Base-by-base conservation (phyloP, 1,140 invertebrate species). In the Aphaenogaster rudis region DNA sequence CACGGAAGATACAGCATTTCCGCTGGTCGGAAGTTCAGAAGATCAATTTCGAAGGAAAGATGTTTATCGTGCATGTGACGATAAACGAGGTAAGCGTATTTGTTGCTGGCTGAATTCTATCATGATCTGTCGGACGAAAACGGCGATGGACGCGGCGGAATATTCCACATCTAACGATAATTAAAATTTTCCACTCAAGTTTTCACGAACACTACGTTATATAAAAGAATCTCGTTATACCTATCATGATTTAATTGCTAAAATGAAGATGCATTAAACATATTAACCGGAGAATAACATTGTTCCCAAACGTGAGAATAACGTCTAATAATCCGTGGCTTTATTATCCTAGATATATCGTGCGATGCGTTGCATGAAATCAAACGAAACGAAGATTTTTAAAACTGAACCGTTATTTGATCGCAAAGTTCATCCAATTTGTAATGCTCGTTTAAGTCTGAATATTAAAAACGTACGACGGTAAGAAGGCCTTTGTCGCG, bases 1-100 rank as follows among this genome's bases (percentile, higher is more conserved):
- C 98, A 88, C 96, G 98, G 92, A 98, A 99, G 95, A 98, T 98
- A 4, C 98, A 99, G 94, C 98, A 99, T 94, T 99, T 99, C 96
- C 98, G 98, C 91, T 99, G 99, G 99, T 97, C 96, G 74, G 98
- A 99, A 95, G 98, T 99, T 42, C 98, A 99, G 92, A 99, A 99
- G 95, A 98, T 99, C 82, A 99, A 99, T 93, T 99, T 98, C 94
- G 99, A 99, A 94, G 98, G 98, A n/a, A 98, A 99, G 96, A 99
- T 99, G 98, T 99, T 99, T 94, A 99, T 99, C 91, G 97, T 99
- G 86, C 98, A 99, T 96, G 96, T 99, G 64, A 98, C 96, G 67
- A 96, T 97, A 92, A 96, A 96, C 88, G 97, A 97, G 96, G 97
- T 97, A 94, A 95, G 93, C 5, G 13, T 15, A 33, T 15, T 72